These are phyloP conservation scores for Ectemnius lituratus DNA, from an alignment of 2,888 invertebrate genomes.

Conservation along the genomic window DNA sequence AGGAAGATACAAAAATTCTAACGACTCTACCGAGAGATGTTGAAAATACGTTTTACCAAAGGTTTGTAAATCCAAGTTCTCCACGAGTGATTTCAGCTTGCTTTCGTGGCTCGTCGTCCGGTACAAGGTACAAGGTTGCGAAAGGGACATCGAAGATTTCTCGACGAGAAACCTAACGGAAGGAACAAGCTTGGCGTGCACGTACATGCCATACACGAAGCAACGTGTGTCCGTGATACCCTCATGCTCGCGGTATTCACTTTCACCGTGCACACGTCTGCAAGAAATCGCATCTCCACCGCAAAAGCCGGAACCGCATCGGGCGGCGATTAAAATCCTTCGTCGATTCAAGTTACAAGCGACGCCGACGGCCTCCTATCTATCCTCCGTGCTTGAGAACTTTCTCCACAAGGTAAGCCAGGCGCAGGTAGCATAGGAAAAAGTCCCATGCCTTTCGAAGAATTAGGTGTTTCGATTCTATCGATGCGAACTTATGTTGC, in stretches of 20 bases:
- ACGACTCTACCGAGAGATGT: no score
- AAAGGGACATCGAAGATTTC: no score
- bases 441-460: background rate
- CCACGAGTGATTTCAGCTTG: no score
- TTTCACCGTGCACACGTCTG: conserved; percentile 43
- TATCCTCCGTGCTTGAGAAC: no score
- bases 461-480: no score
- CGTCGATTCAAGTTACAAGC: background rate
- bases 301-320: background rate
- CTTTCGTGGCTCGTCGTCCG: background rate
- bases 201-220: conserved; percentile 23
- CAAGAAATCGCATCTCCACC: conserved; percentile 15
- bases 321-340: background rate
- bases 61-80: no score
- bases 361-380: no score
- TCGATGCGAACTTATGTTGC: no score
- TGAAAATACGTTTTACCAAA: no score
- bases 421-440: background rate
- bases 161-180: background rate
- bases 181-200: conserved; percentile 8
- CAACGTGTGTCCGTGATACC: conserved; percentile 17
- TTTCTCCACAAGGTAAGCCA: no score
- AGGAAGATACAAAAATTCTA: background rate
- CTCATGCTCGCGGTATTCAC: conserved; percentile 46
- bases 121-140: conserved; percentile 1